Evolutionary conservation across 2,113 vertebrate species (phyloP).

Genomic region (Pedionomus torquatus): DNA sequence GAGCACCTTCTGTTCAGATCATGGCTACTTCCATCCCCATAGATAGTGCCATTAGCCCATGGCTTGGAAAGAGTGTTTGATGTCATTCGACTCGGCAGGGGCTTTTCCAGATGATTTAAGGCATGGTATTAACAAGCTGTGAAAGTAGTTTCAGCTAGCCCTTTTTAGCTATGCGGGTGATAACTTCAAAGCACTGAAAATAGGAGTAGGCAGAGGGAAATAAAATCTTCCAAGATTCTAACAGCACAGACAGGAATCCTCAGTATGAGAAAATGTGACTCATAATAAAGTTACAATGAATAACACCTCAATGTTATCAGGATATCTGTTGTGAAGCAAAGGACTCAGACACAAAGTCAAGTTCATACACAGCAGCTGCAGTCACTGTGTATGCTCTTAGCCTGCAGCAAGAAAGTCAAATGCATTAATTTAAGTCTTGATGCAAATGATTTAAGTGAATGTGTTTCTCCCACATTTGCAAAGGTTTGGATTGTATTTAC

Average conservation of each 20-base stretch:
- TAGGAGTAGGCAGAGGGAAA: neutral
- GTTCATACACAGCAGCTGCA: neutral
- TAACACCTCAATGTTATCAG: neutral
- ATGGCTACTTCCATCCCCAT: neutral
- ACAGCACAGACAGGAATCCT: neutral
- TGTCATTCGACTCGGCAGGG: conserved; percentile 27
- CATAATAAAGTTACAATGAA: neutral
- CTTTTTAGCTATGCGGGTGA: conserved; percentile 31
- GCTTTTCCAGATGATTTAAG: conserved; percentile 63
- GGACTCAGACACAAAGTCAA: neutral
- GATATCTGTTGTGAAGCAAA: conserved; percentile 3
- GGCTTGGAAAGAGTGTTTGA: conserved; percentile 25
- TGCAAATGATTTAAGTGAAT: neutral
- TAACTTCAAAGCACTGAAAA: conserved; percentile 59
- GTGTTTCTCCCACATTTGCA: neutral
- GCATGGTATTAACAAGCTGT: conserved; percentile 52
- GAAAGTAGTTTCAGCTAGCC: conserved; percentile 39
- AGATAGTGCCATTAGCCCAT: conserved; percentile 19
- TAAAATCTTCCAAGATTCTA: conserved; percentile 22
- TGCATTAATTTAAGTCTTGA: neutral
- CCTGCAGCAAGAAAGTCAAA: neutral
- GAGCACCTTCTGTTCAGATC: neutral
- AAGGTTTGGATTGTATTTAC: neutral
- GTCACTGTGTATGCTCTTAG: neutral
- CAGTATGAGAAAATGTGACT: neutral